phyloP scores from a whole-genome alignment of 2,113 vertebrate genomes.

The Halcyon senegalensis region DNA sequence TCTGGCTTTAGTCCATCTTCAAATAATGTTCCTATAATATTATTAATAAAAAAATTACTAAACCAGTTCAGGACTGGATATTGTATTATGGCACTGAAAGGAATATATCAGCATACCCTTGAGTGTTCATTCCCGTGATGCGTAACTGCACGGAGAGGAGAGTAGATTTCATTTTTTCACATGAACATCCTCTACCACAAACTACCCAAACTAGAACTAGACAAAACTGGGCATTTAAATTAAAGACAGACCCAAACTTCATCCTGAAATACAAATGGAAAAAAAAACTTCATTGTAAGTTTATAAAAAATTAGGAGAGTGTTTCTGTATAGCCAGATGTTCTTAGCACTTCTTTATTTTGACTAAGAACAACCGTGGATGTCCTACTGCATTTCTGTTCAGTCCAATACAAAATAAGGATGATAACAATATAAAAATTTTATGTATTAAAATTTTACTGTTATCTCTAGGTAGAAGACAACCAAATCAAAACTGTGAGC shows the following conservation, averaged over 20 bases:
- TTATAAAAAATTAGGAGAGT: background rate
- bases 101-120: background rate
- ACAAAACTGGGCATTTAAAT: background rate
- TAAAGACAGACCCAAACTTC: background rate
- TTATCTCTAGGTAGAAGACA: background rate
- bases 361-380: background rate
- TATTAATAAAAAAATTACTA: background rate
- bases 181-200: background rate
- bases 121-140: background rate
- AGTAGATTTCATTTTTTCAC: background rate
- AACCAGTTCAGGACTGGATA: background rate
- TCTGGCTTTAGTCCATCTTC: background rate
- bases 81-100: background rate
- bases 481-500: background rate
- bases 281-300: background rate
- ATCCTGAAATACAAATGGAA: background rate
- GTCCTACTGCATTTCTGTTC: background rate
- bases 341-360: background rate
- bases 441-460: background rate
- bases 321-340: background rate
- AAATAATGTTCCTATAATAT: background rate
- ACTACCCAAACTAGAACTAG: background rate
- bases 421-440: background rate
- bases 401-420: background rate
- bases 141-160: background rate